Percentiles rank a stretch among this genome's conserved stretches.
phyloP scores from a whole-genome alignment of 2,113 vertebrate genomes.

The Ahaetulla prasina region DNA sequence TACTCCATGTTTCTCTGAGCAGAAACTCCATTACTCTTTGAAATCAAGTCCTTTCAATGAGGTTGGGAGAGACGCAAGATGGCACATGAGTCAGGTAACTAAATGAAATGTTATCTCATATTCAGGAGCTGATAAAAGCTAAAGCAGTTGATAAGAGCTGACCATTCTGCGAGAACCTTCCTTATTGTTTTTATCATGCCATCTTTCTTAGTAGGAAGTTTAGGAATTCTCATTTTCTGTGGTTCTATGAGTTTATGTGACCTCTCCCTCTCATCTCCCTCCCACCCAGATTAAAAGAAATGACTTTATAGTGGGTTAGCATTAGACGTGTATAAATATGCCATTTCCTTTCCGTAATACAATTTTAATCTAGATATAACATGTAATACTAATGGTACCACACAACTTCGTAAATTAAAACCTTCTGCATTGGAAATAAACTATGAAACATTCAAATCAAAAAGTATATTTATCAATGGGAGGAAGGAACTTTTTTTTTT shows the following conservation, averaged over 20 bases:
- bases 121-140: not conserved
- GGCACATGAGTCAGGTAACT: not conserved
- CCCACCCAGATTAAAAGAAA: not conserved
- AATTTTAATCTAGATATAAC: not conserved
- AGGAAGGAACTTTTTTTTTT: not conserved
- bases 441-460: not conserved
- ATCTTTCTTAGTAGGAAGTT: too few species aligned
- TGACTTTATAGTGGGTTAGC: not conserved
- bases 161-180: not conserved
- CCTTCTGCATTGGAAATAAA: not conserved
- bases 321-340: not conserved
- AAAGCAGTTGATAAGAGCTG: not conserved
- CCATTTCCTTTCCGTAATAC: not conserved
- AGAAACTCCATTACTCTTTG: not conserved
- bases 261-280: not conserved
- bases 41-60: not conserved
- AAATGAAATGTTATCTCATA: not conserved
- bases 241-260: not conserved
- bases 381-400: not conserved
- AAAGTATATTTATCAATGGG: not conserved
- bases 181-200: not conserved
- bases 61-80: not conserved
- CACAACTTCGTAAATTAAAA: not conserved
- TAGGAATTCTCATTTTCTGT: not conserved
- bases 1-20: not conserved